phyloP scores from a whole-genome alignment of 2,113 vertebrate species.

The Suncus etruscus region DNA sequence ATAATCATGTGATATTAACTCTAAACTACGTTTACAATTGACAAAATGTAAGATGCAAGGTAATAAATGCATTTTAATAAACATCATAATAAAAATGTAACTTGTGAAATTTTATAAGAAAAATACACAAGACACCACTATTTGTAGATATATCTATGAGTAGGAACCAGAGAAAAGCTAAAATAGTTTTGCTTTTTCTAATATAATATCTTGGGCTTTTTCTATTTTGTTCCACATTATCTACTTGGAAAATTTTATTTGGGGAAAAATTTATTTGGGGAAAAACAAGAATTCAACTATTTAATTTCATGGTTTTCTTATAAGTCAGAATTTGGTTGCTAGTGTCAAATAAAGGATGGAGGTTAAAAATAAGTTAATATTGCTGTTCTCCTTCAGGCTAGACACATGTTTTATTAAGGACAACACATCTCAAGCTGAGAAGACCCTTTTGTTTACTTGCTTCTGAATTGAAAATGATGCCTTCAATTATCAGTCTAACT shows the following conservation, averaged over 20 bases:
- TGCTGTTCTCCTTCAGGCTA: slow-evolving; percentile 47
- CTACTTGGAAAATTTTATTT: neutral
- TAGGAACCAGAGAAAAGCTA: neutral
- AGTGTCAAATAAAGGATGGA: slow-evolving; percentile 33
- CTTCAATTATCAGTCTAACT: slow-evolving; percentile 73
- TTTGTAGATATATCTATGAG: neutral
- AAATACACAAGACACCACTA: neutral
- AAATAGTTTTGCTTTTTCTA: neutral
- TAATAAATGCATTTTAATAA: neutral
- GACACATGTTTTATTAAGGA: slow-evolving; percentile 63
- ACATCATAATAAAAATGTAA: neutral
- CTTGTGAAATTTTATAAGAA: slow-evolving; percentile 9
- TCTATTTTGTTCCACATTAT: neutral
- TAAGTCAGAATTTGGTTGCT: slow-evolving; percentile 7
- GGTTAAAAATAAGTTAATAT: neutral
- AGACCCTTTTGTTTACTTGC: slow-evolving; percentile 79
- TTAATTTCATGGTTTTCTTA: slow-evolving; percentile 29
- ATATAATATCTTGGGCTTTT: neutral
- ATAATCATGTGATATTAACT: neutral
- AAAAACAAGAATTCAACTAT: slow-evolving; percentile 10
- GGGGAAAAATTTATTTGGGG: neutral
- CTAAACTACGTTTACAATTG: neutral
- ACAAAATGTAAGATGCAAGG: neutral
- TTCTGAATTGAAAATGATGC: slow-evolving; percentile 76
- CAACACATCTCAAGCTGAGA: slow-evolving; percentile 76